Evolutionary conservation across 2,113 vertebrate species (phyloP).

Genomic region (Phoxinus phoxinus): DNA sequence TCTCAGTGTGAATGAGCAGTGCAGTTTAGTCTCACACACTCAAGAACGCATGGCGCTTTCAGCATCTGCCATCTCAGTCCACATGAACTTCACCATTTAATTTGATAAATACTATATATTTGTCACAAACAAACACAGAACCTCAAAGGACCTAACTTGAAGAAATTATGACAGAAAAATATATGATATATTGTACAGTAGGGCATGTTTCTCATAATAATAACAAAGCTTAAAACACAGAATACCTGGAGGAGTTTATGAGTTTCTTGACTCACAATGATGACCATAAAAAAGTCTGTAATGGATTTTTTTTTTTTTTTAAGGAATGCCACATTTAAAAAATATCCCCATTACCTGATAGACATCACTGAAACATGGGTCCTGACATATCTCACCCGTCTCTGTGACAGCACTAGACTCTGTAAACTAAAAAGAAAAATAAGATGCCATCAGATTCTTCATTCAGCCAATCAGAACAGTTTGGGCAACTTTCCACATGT

Average conservation of each 20-base stretch:
- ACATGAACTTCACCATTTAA: not conserved
- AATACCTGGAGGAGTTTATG: not conserved
- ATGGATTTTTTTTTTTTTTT: not conserved
- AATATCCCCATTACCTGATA: not conserved
- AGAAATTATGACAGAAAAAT: not conserved
- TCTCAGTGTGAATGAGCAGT: not conserved
- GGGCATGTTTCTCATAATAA: too few species aligned
- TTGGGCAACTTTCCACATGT: not conserved
- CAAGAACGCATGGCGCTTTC: not conserved
- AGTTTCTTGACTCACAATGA: not conserved
- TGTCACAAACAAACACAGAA: not conserved
- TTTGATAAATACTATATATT: not conserved
- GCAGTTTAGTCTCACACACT: not conserved
- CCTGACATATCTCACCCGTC: not conserved
- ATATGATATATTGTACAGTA: not conserved
- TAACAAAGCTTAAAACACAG: not conserved
- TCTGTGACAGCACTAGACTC: not conserved
- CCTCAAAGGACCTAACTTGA: not conserved
- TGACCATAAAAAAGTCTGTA: not conserved
- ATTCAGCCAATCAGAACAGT: not conserved
- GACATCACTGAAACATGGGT: not conserved
- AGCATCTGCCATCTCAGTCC: not conserved
- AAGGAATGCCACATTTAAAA: not conserved
- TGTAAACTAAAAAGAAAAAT: not conserved
- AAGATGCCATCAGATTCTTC: not conserved